Conservation (phyloP, 2,113 vertebrate species). For the Cololabis saira region DNA sequence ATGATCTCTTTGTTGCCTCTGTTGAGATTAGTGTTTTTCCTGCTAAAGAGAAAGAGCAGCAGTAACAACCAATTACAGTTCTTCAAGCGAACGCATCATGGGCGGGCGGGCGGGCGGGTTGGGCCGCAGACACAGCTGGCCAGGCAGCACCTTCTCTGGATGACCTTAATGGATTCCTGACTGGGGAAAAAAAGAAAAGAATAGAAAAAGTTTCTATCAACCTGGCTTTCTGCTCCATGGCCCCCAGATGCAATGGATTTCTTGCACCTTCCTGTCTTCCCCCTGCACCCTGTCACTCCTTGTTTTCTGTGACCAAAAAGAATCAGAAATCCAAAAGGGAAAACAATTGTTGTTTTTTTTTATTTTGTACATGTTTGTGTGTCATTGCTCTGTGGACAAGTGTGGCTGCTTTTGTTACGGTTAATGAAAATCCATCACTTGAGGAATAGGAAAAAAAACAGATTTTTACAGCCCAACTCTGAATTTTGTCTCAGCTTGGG, state of each 20-base stretch:
- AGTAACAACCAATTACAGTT: constrained; percentile 7
- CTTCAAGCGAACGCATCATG: constrained; percentile 21
- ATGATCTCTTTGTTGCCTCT: neutral
- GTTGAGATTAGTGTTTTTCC: neutral
- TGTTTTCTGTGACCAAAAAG: constrained; percentile 36
- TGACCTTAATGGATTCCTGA: constrained; percentile 65
- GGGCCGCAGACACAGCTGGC: neutral
- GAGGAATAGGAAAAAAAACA: too few relatives aligned
- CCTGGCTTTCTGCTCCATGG: constrained; percentile 26
- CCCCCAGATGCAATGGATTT: constrained; percentile 50
- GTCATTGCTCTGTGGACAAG: neutral
- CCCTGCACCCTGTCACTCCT: constrained; percentile 16
- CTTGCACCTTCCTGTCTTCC: constrained; percentile 18
- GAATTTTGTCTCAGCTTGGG: too few relatives aligned
- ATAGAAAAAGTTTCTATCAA: constrained; percentile 34
- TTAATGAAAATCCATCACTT: neutral
- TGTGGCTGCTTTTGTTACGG: neutral
- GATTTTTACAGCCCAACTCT: too few relatives aligned
- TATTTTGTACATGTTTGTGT: constrained; percentile 11
- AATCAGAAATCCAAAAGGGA: constrained; percentile 13
- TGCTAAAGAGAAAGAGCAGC: constrained; percentile 1
- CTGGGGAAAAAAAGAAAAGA: constrained; percentile 41
- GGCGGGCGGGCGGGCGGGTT: too few relatives aligned
- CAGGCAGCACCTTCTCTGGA: constrained; percentile 21
- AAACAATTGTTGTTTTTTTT: constrained; percentile 1